These are phyloP conservation scores for Esox masquinongy DNA, from an alignment of 2,797 vertebrate species.

Conservation along the genomic window DNA sequence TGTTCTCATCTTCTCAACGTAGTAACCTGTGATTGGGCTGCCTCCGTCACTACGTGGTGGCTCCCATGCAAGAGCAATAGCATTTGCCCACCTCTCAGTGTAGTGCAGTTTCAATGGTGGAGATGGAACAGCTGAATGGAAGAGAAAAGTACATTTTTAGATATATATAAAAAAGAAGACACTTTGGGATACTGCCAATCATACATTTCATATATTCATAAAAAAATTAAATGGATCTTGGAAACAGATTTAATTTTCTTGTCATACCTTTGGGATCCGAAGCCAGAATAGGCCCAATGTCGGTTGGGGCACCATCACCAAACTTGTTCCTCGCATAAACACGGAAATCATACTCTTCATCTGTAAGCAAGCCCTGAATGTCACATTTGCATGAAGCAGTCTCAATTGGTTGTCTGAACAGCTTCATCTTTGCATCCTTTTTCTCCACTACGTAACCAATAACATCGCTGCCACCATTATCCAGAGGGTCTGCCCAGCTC, in stretches of 20 bases:
- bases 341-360: constrained; percentile 95
- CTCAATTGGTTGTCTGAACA: constrained; percentile 94
- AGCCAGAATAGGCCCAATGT: constrained; percentile 92
- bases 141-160: constrained; percentile 2
- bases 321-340: constrained; percentile 95
- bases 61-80: constrained; percentile 88
- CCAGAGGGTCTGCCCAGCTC: constrained; percentile 93
- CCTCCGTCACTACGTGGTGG: constrained; percentile 89
- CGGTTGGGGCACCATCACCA: constrained; percentile 87
- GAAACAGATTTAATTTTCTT: too few relatives aligned
- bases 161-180: neutral
- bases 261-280: constrained; percentile 90
- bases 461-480: constrained; percentile 96
- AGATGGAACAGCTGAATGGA: constrained; percentile 84
- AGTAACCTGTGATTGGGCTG: constrained; percentile 89
- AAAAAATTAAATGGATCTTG: too few relatives aligned
- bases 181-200: too few relatives aligned
- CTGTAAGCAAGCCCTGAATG: constrained; percentile 87
- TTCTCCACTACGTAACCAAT: constrained; percentile 91
- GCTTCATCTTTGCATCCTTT: constrained; percentile 95
- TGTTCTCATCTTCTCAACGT: constrained; percentile 92
- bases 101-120: constrained; percentile 92
- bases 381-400: constrained; percentile 94
- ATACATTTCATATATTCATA: too few relatives aligned
- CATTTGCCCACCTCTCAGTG: constrained; percentile 85